Evolutionary conservation across 1,140 invertebrate genomes (phyloP).

Genomic region (Drosophila pruinosa): DNA sequence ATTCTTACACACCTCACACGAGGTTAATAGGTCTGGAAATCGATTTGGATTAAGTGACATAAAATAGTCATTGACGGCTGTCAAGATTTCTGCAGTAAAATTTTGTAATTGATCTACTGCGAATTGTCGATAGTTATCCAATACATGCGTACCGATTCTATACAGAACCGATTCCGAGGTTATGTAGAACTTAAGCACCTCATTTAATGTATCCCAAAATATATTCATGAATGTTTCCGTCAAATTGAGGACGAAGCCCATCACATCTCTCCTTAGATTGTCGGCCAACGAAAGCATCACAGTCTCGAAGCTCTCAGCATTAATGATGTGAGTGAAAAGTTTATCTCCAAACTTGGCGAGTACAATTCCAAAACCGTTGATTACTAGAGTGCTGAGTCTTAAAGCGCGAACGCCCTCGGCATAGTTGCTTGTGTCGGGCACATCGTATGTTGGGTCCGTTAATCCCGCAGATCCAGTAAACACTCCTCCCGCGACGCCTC

Average conservation of each 20-base stretch:
- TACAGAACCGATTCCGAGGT: constrained; percentile 52
- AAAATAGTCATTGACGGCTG: constrained; percentile 30
- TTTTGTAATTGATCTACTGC: not conserved
- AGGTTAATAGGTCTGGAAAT: not conserved
- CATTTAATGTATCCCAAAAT: constrained; percentile 34
- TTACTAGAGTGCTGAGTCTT: constrained; percentile 30
- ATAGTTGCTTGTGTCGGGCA: constrained; percentile 26
- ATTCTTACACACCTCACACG: constrained; percentile 43
- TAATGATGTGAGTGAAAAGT: constrained; percentile 39
- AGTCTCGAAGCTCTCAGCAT: constrained; percentile 46
- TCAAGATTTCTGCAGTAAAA: constrained; percentile 6
- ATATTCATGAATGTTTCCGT: constrained; percentile 33
- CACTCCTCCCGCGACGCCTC: not conserved
- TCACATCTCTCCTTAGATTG: not conserved
- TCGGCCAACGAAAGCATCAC: constrained; percentile 29
- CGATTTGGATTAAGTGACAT: constrained; percentile 58
- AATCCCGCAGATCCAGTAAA: constrained; percentile 4
- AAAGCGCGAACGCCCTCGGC: constrained; percentile 30
- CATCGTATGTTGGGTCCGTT: not conserved
- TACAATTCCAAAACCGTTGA: constrained; percentile 6
- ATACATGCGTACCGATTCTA: constrained; percentile 21
- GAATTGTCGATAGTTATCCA: not conserved
- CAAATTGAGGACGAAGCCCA: constrained; percentile 28
- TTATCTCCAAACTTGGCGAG: constrained; percentile 24
- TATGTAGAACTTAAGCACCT: constrained; percentile 43